Conservation (phyloP, 2,888 invertebrate species). For the Pimpla rufipes region DNA sequence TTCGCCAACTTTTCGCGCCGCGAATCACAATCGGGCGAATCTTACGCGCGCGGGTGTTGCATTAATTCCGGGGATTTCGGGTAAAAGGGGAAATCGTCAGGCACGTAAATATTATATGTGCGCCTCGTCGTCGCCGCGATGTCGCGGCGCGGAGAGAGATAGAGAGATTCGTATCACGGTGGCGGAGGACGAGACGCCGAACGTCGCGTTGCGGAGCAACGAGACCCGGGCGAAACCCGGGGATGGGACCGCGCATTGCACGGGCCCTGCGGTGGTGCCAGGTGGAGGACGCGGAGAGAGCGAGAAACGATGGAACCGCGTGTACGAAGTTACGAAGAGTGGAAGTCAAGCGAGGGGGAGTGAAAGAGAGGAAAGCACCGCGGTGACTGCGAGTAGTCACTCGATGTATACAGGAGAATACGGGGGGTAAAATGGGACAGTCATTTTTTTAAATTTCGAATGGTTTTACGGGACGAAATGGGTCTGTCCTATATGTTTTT, state of each 20-base stretch:
- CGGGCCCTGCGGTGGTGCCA: constrained; percentile 53
- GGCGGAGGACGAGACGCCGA: constrained; percentile 51
- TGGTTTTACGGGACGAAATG: too few relatives aligned
- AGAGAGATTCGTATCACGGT: constrained; percentile 61
- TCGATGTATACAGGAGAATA: too few relatives aligned
- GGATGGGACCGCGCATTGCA: constrained; percentile 50
- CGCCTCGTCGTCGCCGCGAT: constrained; percentile 41
- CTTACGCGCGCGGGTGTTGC: neutral
- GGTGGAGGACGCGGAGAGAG: constrained; percentile 55
- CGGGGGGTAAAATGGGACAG: too few relatives aligned
- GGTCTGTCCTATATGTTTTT: too few relatives aligned
- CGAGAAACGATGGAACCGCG: constrained; percentile 49
- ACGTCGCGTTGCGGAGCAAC: constrained; percentile 26
- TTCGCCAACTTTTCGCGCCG: constrained; percentile 51
- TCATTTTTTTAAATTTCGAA: too few relatives aligned
- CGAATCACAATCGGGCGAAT: neutral
- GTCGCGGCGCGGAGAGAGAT: too few relatives aligned
- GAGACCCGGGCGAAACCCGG: constrained; percentile 31
- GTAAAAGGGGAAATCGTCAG: constrained; percentile 57
- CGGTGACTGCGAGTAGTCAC: constrained; percentile 14
- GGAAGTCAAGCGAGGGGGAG: constrained; percentile 36
- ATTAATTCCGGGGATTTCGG: constrained; percentile 18
- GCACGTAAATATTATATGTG: constrained; percentile 69
- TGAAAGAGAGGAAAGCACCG: constrained; percentile 19
- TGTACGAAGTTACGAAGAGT: constrained; percentile 47